Conservation (phyloP, 1,140 invertebrate genomes). For the Monomorium pharaonis region DNA sequence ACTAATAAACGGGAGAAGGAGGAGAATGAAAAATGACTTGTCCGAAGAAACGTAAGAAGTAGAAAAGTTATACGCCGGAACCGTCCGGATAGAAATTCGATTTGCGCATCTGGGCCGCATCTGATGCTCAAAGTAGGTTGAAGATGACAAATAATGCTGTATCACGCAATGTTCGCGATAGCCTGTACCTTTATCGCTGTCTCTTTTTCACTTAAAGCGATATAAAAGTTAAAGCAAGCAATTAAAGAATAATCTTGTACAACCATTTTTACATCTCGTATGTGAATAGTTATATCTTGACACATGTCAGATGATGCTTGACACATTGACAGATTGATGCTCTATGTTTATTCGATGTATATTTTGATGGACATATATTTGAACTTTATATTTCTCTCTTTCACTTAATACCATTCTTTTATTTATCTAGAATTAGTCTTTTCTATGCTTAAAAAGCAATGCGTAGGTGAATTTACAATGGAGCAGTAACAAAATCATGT, state of each 20-base stretch:
- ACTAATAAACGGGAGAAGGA: no score
- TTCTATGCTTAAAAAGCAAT: background rate
- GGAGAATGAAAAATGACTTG: background rate
- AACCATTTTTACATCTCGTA: background rate
- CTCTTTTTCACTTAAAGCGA: background rate
- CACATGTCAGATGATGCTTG: no score
- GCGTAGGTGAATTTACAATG: background rate
- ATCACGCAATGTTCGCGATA: constrained; percentile 19
- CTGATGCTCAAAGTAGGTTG: constrained; percentile 43
- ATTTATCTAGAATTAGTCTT: background rate
- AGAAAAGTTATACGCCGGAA: constrained; percentile 29
- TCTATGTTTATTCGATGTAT: background rate
- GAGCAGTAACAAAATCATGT: background rate
- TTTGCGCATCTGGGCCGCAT: constrained; percentile 30
- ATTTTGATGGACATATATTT: background rate
- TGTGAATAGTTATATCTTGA: background rate
- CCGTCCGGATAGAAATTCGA: constrained; percentile 15
- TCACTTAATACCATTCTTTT: background rate
- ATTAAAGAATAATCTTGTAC: background rate
- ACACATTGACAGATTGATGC: background rate
- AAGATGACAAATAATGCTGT: constrained; percentile 38
- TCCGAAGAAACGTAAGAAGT: background rate
- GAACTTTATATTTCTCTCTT: background rate
- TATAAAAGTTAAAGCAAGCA: background rate
- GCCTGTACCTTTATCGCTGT: background rate